These are phyloP conservation scores for Leucozona laternaria DNA, from an alignment of 2,888 invertebrate genomes.

Conservation along the genomic window DNA sequence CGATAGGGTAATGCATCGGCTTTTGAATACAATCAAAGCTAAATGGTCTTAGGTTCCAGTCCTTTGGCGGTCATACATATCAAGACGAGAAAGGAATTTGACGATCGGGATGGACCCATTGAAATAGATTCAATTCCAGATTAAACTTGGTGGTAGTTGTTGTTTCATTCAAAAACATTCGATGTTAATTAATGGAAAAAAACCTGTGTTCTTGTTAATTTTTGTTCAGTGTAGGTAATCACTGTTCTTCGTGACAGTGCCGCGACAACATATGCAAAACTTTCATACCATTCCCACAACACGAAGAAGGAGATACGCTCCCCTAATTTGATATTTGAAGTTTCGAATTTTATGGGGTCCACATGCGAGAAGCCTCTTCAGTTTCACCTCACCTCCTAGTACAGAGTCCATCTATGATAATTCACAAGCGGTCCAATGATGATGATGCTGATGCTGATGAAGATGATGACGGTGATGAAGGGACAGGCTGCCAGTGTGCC, in stretches of 20 bases:
- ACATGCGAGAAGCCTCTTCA: slow-evolving; percentile 22
- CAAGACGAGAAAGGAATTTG: too few species aligned
- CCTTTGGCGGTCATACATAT: too few species aligned
- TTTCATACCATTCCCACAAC: background rate
- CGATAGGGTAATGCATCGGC: too few species aligned
- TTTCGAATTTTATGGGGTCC: slow-evolving; percentile 52
- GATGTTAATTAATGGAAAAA: too few species aligned
- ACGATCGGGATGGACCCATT: too few species aligned
- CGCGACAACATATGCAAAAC: slow-evolving; percentile 55
- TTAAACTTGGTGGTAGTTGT: too few species aligned
- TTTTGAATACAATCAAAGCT: too few species aligned
- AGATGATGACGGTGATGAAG: slow-evolving; percentile 63
- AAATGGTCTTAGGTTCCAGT: too few species aligned
- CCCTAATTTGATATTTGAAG: slow-evolving; percentile 73
- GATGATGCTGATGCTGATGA: slow-evolving; percentile 51
- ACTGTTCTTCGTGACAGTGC: slow-evolving; percentile 13
- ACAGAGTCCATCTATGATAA: slow-evolving; percentile 50
- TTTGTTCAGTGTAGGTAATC: slow-evolving; percentile 28
- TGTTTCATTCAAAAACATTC: too few species aligned
- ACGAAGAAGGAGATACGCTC: slow-evolving; percentile 27
- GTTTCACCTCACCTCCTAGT: background rate
- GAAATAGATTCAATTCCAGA: too few species aligned
- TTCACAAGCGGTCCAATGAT: slow-evolving; percentile 65
- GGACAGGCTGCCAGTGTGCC: slow-evolving; percentile 64
- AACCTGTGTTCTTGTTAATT: background rate